Conservation (phyloP, 2,113 vertebrate genomes). For the Hyperoodon ampullatus region DNA sequence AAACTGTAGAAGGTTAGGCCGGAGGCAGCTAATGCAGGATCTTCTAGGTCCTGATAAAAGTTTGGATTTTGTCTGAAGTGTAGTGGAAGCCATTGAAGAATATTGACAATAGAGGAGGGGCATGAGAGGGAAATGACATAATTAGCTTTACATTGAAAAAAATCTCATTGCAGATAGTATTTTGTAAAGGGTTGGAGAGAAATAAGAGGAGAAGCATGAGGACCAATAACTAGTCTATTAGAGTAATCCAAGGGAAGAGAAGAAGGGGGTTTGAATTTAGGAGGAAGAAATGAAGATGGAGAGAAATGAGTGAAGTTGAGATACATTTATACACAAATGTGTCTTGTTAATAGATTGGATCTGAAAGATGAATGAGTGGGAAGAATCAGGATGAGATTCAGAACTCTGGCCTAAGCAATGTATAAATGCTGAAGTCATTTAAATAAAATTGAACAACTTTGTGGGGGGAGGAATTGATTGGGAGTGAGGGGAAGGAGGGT, state of each 20-base stretch:
- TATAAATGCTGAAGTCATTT: background rate
- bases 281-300: background rate
- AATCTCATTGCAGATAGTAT: background rate
- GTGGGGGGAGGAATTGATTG: background rate
- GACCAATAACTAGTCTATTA: background rate
- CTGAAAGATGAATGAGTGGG: background rate
- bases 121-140: background rate
- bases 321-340: background rate
- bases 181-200: background rate
- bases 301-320: background rate
- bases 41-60: background rate
- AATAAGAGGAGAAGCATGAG: background rate
- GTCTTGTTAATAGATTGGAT: background rate
- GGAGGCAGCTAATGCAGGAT: background rate
- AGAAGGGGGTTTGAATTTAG: background rate
- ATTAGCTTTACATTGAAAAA: background rate
- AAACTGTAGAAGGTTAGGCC: background rate
- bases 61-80: background rate
- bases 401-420: background rate
- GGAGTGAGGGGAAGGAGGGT: background rate
- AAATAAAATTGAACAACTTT: background rate
- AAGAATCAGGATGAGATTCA: background rate
- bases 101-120: background rate
- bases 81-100: background rate
- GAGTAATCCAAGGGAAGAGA: background rate